Evolutionary conservation across 2,113 vertebrate species (phyloP), one percentile per base, ranked within the genome.

Genomic region (Progne subis): DNA sequence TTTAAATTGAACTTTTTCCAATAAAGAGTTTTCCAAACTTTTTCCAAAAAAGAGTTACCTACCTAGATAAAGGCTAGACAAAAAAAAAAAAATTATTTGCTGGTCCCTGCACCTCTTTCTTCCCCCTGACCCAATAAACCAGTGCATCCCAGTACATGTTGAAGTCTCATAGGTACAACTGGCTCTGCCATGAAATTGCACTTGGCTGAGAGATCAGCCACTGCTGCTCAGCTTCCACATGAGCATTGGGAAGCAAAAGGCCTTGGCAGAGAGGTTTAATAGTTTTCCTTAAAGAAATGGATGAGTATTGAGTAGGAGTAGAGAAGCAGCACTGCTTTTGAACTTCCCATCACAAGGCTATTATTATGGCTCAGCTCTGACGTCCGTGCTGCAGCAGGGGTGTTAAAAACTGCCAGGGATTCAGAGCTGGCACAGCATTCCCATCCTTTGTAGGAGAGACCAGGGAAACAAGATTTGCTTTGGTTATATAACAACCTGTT

Each of bases 281-380:
- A 57, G 52, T 44, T 76, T 92, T 82, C 81, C 49, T 69, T 52
- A 43, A 12, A 94, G 83, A 80, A 91, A 80, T 0, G 8, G 75
- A 82, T 87, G 82, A 91, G 90, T 69, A 84, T 18, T 82, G 92
- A 95, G 94, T 90, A 88, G 95, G 95, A 94, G 94, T 65, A 18
- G 67, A 60, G 78, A 94, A 55, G 78, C 87, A 92, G 91, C 47
- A 14, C 15, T 56, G 46, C 82, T 80, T 81, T 31, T 80, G 79
- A 94, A 86, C 82, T 88, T 16, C 75, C 61, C 82, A 83, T 80
- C 82, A 88, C 79, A 94, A 88, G 75, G 93, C 82, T 95, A 6
- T 96, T 91, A 91, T 92, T 94, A 94, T 9, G 29, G 96, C 47
- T 95, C 71, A 34, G 87, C 85, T 90, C 92, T 94, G 94, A 95